Percentiles rank a stretch among this genome's conserved stretches.
Conservation (phyloP, 2,113 vertebrate species). For the Odontesthes bonariensis region DNA sequence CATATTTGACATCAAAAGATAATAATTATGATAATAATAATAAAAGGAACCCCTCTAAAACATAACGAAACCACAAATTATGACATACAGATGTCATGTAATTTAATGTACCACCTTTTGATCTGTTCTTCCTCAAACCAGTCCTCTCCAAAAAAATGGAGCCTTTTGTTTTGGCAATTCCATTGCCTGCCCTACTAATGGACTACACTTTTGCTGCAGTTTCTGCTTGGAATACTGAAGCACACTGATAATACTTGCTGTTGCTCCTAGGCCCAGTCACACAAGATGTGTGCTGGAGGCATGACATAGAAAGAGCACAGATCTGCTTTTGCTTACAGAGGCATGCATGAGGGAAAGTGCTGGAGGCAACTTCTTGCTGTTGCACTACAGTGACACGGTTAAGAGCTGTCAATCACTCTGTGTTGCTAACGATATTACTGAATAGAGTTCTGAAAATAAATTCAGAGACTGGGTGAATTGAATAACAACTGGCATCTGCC, state of each 20-base stretch:
- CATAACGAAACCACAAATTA: slow-evolving; percentile 36
- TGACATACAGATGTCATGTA: slow-evolving; percentile 29
- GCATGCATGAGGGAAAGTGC: not conserved
- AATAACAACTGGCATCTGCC: not conserved
- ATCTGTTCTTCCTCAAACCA: not conserved
- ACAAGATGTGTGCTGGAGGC: not conserved
- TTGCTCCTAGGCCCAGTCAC: not conserved
- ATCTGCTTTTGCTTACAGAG: slow-evolving; percentile 2
- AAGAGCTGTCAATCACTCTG: slow-evolving; percentile 16
- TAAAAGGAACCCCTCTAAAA: not conserved
- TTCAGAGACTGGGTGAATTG: not conserved
- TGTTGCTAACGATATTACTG: not conserved
- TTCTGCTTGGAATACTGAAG: not conserved
- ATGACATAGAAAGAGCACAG: not conserved
- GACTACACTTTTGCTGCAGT: not conserved
- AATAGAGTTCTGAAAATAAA: not conserved
- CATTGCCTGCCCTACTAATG: not conserved
- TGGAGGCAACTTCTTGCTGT: not conserved
- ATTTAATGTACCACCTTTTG: not conserved
- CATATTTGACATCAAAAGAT: slow-evolving; percentile 31
- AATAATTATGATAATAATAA: not conserved
- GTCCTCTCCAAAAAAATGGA: not conserved
- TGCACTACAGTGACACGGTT: not conserved
- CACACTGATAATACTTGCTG: not conserved
- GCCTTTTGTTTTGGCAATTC: slow-evolving; percentile 22